These are phyloP conservation scores for Capreolus pygargus DNA, from an alignment of 2,113 vertebrate genomes.

Conservation along the genomic window DNA sequence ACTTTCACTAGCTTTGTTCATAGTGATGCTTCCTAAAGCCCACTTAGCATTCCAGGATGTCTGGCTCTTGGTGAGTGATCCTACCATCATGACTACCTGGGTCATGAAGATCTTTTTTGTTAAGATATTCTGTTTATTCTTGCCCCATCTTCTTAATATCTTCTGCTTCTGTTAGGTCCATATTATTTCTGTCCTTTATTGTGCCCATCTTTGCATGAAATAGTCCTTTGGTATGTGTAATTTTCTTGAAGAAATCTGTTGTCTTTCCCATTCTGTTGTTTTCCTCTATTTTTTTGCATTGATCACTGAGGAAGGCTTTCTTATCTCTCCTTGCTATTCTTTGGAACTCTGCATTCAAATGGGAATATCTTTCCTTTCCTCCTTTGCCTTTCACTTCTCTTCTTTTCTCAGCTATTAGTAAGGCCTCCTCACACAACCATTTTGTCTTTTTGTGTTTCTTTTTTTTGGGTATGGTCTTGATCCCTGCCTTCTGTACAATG, in stretches of 20 bases:
- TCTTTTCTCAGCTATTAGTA: background rate
- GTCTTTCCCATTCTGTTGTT: background rate
- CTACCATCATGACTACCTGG: background rate
- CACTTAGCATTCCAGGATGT: background rate
- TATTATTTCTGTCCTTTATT: background rate
- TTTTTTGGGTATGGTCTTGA: background rate
- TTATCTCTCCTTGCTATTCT: background rate
- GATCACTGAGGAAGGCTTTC: background rate
- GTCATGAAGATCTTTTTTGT: background rate
- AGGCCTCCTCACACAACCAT: background rate
- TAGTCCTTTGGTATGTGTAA: background rate
- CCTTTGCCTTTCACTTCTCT: background rate
- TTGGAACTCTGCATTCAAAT: background rate
- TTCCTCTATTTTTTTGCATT: background rate
- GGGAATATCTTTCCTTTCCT: background rate
- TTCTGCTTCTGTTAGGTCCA: background rate
- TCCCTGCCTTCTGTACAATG: background rate
- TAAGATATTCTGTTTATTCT: background rate
- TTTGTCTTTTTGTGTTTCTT: background rate
- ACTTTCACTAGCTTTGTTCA: background rate
- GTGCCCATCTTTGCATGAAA: background rate
- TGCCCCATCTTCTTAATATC: background rate
- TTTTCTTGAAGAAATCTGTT: background rate
- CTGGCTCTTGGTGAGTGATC: background rate
- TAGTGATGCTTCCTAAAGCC: background rate